These are phyloP conservation scores for Spheniscus mendiculus DNA, from an alignment of 2,113 vertebrate species.

Conservation along the genomic window DNA sequence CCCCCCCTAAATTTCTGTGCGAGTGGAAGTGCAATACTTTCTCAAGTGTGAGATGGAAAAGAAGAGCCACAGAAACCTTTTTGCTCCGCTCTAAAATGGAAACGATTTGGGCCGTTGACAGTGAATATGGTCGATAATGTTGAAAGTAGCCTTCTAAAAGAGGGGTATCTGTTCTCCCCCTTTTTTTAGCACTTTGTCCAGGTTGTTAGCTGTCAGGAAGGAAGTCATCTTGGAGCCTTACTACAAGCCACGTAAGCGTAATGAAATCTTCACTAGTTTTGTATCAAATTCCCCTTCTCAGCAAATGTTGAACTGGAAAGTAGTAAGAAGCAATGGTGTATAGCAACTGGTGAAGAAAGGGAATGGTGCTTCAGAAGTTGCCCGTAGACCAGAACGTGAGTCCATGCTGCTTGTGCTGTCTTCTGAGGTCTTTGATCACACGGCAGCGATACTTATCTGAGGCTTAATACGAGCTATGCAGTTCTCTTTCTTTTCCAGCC, in stretches of 20 bases:
- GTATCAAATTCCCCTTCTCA: neutral
- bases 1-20: rapidly evolving
- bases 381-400: rapidly evolving
- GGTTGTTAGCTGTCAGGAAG: neutral
- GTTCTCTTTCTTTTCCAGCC: neutral
- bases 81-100: neutral
- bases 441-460: neutral
- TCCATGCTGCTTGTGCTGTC: neutral
- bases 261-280: neutral
- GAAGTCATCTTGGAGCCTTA: neutral
- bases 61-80: neutral
- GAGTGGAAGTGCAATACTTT: rapidly evolving
- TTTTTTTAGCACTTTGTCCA: neutral
- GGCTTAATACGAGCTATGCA: neutral
- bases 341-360: neutral
- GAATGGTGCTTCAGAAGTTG: rapidly evolving
- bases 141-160: too few relatives aligned
- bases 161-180: too few relatives aligned
- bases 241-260: rapidly evolving
- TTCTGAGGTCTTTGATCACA: neutral
- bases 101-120: neutral
- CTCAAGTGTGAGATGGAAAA: neutral
- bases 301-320: neutral
- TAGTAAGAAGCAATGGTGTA: neutral
- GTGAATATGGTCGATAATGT: rapidly evolving